Conservation (phyloP, 1,140 invertebrate genomes). For the Chironomus tepperi region DNA sequence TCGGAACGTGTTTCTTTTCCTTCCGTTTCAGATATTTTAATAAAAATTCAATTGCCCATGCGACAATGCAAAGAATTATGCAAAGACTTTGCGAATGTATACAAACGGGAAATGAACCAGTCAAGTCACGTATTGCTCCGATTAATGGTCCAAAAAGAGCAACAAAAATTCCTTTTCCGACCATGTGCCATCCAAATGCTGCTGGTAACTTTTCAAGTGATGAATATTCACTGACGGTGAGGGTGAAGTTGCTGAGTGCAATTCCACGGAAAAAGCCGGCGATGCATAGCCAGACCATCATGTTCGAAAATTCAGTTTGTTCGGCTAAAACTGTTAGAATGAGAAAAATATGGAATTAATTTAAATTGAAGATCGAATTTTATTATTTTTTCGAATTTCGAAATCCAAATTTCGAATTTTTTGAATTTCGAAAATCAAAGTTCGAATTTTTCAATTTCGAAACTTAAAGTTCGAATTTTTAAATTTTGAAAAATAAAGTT, state of each 20-base stretch:
- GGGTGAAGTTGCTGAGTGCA: conserved; percentile 62
- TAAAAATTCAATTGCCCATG: conserved; percentile 58
- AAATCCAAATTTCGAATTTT: too few species aligned
- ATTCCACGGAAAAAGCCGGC: conserved; percentile 63
- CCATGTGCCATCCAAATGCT: conserved; percentile 66
- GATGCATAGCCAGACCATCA: conserved; percentile 57
- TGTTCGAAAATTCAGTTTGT: conserved; percentile 52
- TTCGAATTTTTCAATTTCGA: too few species aligned
- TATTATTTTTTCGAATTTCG: too few species aligned
- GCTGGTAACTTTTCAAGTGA: conserved; percentile 62
- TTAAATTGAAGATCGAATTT: not conserved
- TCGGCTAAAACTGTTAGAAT: conserved; percentile 52
- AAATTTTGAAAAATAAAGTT: too few species aligned
- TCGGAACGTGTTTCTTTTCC: conserved; percentile 15
- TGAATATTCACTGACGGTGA: conserved; percentile 64
- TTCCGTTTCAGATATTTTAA: conserved; percentile 32
- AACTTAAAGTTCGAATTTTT: too few species aligned
- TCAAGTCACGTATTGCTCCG: conserved; percentile 59
- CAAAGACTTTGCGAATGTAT: conserved; percentile 61
- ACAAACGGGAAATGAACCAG: conserved; percentile 56
- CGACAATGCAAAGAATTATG: conserved; percentile 53
- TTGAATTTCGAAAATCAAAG: too few species aligned
- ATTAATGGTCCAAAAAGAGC: conserved; percentile 58
- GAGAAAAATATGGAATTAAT: conserved; percentile 28
- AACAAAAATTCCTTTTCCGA: conserved; percentile 63